Evolutionary conservation across 2,888 invertebrate genomes (phyloP).

Genomic region (Pogonocherus hispidulus): DNA sequence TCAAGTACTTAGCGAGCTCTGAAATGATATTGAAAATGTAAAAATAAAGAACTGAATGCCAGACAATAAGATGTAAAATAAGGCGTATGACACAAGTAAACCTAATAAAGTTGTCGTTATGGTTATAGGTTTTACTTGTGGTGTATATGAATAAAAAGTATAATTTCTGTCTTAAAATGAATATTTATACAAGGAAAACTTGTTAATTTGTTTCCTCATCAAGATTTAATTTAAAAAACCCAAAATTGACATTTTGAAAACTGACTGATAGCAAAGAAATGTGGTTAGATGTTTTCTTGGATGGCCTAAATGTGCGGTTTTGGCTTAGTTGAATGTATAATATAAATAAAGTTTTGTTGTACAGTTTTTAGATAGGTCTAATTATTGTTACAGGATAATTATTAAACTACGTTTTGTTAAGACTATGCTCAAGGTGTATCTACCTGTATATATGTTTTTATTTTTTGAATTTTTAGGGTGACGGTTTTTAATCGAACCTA

Average conservation of each 20-base stretch:
- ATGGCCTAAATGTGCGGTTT: slow-evolving; percentile 16
- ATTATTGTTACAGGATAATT: slow-evolving; percentile 32
- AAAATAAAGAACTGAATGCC: slow-evolving; percentile 61
- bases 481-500: slow-evolving; percentile 27
- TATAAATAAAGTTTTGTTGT: slow-evolving; percentile 35
- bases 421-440: slow-evolving; percentile 34
- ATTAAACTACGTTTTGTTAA: slow-evolving; percentile 28
- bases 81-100: slow-evolving; percentile 15
- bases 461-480: slow-evolving; percentile 25
- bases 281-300: slow-evolving; percentile 1
- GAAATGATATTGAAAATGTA: slow-evolving; percentile 45
- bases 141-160: background rate
- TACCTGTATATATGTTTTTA: slow-evolving; percentile 28
- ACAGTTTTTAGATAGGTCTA: slow-evolving; percentile 37
- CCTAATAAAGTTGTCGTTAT: background rate
- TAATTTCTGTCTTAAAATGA: background rate
- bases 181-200: background rate
- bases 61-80: slow-evolving; percentile 60
- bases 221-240: background rate
- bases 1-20: slow-evolving; percentile 10
- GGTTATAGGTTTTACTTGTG: background rate
- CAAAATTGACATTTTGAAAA: background rate
- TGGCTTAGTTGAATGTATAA: slow-evolving; percentile 30
- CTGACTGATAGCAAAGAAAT: background rate
- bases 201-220: no score